These are phyloP conservation scores for Scomberomorus guttatus DNA, from an alignment of 2,797 vertebrate genomes.

Conservation along the genomic window DNA sequence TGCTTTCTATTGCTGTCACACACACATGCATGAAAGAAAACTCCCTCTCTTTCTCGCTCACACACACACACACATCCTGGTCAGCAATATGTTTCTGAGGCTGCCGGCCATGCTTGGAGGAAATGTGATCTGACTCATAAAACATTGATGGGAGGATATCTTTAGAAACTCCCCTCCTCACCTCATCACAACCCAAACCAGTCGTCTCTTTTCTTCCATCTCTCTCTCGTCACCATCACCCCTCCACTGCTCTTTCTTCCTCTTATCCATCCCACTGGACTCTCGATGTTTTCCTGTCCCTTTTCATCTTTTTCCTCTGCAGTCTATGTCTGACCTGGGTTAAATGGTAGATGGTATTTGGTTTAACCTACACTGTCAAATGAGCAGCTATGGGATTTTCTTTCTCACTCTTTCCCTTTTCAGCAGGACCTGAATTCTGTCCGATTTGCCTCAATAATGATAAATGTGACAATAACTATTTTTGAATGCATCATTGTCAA, in stretches of 20 bases:
- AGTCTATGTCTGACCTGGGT: conserved; percentile 5
- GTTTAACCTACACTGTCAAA: neutral
- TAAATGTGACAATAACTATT: conserved; percentile 3
- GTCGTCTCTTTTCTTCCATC: conserved; percentile 24
- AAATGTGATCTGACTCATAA: conserved; percentile 80
- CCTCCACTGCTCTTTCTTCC: neutral
- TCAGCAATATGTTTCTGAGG: conserved; percentile 73
- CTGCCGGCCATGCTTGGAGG: conserved; percentile 67
- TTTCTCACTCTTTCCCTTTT: conserved; percentile 1
- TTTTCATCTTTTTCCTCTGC: conserved; percentile 6
- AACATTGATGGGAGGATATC: conserved; percentile 81
- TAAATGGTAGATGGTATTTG: conserved; percentile 2
- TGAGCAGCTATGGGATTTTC: neutral
- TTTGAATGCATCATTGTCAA: neutral
- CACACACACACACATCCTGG: conserved; percentile 37
- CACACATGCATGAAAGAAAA: neutral
- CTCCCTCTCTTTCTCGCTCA: neutral
- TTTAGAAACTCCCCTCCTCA: conserved; percentile 76
- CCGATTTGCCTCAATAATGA: conserved; percentile 4
- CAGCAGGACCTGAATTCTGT: neutral
- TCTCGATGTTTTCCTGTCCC: neutral
- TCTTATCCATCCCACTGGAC: neutral
- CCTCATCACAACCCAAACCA: conserved; percentile 53
- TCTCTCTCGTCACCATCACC: conserved; percentile 35
- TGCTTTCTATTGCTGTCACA: conserved; percentile 26